These are phyloP conservation scores for Drosophila recens DNA, from an alignment of 2,888 invertebrate genomes.

Conservation along the genomic window DNA sequence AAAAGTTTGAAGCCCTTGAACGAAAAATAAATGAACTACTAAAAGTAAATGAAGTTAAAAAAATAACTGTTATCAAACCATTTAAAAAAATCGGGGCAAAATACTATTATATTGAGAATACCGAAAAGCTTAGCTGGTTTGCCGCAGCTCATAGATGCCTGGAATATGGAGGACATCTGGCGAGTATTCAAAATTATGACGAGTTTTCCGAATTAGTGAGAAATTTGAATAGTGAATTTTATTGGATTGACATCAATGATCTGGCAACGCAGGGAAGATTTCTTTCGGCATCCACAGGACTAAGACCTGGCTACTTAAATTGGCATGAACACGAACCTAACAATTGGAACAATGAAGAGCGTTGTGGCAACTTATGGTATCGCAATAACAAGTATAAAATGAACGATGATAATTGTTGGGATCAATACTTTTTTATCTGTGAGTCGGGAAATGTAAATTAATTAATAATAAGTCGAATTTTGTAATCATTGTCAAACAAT, in stretches of 20 bases:
- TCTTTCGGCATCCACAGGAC: not conserved
- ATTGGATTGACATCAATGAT: slow-evolving; percentile 27
- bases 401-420: slow-evolving; percentile 6
- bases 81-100: not conserved
- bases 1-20: too few relatives aligned
- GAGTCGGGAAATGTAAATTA: not conserved
- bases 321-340: slow-evolving; percentile 7
- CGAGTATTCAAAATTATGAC: slow-evolving; percentile 2
- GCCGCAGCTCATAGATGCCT: not conserved
- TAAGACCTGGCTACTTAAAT: not conserved
- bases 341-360: not conserved
- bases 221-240: not conserved
- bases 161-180: not conserved
- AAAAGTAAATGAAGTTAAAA: not conserved
- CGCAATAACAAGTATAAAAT: not conserved
- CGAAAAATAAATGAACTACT: not conserved
- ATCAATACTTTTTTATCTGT: slow-evolving; percentile 4
- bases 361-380: not conserved
- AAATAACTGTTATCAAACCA: not conserved
- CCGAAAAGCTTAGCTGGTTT: not conserved
- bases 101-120: slow-evolving; percentile 9
- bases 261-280: slow-evolving; percentile 1
- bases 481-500: too few relatives aligned
- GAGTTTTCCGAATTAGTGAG: not conserved
- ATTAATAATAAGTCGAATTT: too few relatives aligned